phyloP scores from a whole-genome alignment of 2,888 invertebrate species.

The Andrena bucephala region DNA sequence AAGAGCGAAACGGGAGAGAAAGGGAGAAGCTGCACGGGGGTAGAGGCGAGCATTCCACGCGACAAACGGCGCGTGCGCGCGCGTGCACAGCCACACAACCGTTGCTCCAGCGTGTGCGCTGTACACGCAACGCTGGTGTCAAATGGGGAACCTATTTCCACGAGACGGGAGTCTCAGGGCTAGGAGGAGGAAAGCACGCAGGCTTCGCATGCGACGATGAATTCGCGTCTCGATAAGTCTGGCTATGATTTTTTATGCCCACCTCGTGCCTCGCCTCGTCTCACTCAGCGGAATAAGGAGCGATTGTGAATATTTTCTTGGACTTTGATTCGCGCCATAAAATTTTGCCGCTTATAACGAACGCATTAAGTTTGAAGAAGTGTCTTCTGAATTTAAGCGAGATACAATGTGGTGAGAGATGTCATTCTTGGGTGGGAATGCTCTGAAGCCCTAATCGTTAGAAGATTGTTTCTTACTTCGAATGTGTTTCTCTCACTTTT shows the following conservation, averaged over 20 bases:
- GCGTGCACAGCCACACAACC: conserved; percentile 6
- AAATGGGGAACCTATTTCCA: conserved; percentile 47
- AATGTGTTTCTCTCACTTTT: background rate
- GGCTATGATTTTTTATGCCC: conserved; percentile 19
- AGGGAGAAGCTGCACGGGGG: conserved; percentile 26
- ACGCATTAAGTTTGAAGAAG: no score
- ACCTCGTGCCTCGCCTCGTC: background rate
- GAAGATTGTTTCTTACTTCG: no score
- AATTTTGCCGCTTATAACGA: no score
- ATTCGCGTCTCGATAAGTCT: conserved; percentile 3
- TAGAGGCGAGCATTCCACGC: conserved; percentile 51
- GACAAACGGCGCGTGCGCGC: conserved; percentile 52
- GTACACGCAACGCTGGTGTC: conserved; percentile 36
- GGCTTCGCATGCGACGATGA: conserved; percentile 25
- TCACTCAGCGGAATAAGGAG: background rate
- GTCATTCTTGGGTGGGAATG: no score
- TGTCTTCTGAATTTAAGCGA: no score
- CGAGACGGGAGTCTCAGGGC: conserved; percentile 28
- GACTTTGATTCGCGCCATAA: no score
- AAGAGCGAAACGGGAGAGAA: conserved; percentile 44
- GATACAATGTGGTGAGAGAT: no score
- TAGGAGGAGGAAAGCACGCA: conserved; percentile 16
- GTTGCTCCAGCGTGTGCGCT: conserved; percentile 2
- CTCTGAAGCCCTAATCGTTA: no score
- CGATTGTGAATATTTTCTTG: conserved; percentile 5